Conservation (phyloP, 2,888 invertebrate species). For the Pachydiplax longipennis region DNA sequence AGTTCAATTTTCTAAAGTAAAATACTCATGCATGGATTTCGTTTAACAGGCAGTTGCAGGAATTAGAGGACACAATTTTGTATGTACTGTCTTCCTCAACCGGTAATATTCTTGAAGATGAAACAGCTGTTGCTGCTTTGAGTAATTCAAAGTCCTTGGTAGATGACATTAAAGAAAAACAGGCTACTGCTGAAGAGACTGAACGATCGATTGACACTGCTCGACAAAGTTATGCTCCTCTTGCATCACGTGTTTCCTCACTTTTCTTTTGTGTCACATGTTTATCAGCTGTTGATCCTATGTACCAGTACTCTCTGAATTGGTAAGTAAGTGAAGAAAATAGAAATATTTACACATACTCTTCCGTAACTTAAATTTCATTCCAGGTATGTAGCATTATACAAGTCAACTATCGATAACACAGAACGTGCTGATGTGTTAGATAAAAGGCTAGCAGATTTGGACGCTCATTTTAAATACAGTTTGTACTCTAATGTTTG, state of each 20-base stretch:
- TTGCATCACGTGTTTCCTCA: conserved; percentile 87
- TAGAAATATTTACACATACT: neutral
- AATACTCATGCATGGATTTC: neutral
- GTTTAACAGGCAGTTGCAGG: conserved; percentile 71
- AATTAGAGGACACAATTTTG: conserved; percentile 90
- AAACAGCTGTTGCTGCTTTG: conserved; percentile 85
- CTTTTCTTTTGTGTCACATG: conserved; percentile 84
- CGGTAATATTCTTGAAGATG: conserved; percentile 88
- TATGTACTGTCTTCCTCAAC: conserved; percentile 75
- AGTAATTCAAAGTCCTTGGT: conserved; percentile 89
- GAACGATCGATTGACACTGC: conserved; percentile 89
- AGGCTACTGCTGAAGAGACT: conserved; percentile 86
- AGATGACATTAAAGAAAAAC: conserved; percentile 91
- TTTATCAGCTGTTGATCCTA: conserved; percentile 90
- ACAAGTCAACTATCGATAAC: conserved; percentile 84
- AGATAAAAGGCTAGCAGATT: conserved; percentile 72
- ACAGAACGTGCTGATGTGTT: conserved; percentile 87
- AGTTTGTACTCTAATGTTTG: conserved; percentile 91
- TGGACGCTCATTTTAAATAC: conserved; percentile 84
- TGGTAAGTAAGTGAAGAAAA: conserved; percentile 78
- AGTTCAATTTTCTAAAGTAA: too few relatives aligned
- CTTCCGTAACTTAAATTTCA: neutral
- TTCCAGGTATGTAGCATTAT: conserved; percentile 68
- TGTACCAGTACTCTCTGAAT: conserved; percentile 94
- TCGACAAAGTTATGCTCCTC: conserved; percentile 86